phyloP scores from a whole-genome alignment of 2,113 vertebrate species.

The Callipepla squamata region DNA sequence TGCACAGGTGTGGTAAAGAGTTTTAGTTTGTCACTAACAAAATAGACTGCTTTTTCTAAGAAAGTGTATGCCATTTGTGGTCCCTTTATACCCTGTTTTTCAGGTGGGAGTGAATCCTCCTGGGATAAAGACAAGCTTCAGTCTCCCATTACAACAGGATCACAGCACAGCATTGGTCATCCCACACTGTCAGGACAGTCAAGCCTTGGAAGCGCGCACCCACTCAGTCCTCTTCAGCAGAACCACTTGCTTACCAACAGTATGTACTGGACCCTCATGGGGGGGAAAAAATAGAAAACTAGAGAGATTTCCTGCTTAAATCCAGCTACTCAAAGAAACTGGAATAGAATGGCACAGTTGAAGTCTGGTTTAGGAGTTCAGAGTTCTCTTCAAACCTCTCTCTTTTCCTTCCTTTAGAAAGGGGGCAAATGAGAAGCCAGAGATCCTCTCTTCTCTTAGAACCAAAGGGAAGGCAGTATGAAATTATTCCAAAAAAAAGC shows the following conservation, averaged over 20 bases:
- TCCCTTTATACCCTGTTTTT: constrained; percentile 43
- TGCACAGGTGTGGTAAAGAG: neutral
- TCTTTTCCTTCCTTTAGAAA: neutral
- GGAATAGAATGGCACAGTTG: neutral
- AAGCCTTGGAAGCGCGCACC: constrained; percentile 75
- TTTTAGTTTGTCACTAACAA: neutral
- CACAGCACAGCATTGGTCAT: constrained; percentile 79
- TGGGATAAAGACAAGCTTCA: constrained; percentile 92
- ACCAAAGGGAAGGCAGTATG: neutral
- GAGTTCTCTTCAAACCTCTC: neutral
- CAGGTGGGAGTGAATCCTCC: constrained; percentile 88
- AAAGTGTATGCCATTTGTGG: neutral
- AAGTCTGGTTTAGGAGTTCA: neutral
- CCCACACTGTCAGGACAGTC: constrained; percentile 77
- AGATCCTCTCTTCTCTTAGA: neutral
- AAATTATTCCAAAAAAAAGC: neutral
- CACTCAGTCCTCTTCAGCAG: constrained; percentile 85
- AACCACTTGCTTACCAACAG: constrained; percentile 88
- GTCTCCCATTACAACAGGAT: constrained; percentile 79
- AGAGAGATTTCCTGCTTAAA: neutral
- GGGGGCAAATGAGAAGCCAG: neutral
- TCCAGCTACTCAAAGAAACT: neutral
- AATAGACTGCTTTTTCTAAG: neutral
- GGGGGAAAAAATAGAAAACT: rapidly evolving
- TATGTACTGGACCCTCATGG: constrained; percentile 66